Evolutionary conservation across 1,140 invertebrate species (phyloP), one percentile per base, ranked within the genome.

Genomic region (Globodera rostochiensis): DNA sequence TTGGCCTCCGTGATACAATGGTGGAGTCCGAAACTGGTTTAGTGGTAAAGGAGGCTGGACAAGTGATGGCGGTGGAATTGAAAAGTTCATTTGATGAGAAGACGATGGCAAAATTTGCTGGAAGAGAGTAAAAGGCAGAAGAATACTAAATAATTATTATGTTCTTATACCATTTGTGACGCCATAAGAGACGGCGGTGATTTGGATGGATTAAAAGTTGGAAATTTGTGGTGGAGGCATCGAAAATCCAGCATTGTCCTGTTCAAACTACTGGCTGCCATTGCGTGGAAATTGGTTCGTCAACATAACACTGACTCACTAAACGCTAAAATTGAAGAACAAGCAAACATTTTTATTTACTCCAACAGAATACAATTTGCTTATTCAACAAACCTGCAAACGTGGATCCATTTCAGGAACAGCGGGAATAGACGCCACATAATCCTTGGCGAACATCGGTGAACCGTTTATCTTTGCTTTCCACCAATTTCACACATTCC

Each of bases 401-500:
- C 80, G 80, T 36, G 80, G 80, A 84, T 82, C 80, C 82, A 83
- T 45, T 6, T 60, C 80, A 13, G 80, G 70, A 1, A 82, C 19
- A 11, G 69, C 53, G 25, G 80, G 82, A 46, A 85, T 85, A 19
- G 50, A 53, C 15, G 83, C 84, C 9, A 87, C 64, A 49, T 83
- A 84, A 47, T 71, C 53, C 21, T 84, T 84, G 19, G 66, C 98
- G 92, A 92, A 99, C 99, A 91, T 99, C 98, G 70, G 98, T 99
- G 91, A 99, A 99, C 88, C 95, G 93, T 46, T 86, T 86, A n/a
- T 86, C 85, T 76, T 85, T 87, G 21, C 82, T 85, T 3, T 97
- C 98, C 82, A 99, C 98, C 85, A 99, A 91, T 91, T 99, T 99
- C 81, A 99, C 92, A 91, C 98, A 99, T 92, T 99, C 98, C 90